phyloP scores from a whole-genome alignment of 2,888 invertebrate species.

The Drosophila neutralis region DNA sequence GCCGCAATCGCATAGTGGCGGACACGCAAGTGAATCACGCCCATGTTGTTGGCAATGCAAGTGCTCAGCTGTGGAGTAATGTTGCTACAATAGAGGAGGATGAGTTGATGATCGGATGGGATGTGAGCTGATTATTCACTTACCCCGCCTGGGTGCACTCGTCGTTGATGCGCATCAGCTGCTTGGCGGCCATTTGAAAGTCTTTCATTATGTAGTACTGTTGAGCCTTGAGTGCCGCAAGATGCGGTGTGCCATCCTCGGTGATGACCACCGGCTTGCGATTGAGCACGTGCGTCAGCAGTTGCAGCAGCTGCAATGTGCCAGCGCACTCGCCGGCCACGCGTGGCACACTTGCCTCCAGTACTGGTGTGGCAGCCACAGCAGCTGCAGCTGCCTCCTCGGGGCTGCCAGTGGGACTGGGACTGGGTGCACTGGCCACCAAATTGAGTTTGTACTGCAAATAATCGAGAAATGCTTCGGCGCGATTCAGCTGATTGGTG shows the following conservation, averaged over 20 bases:
- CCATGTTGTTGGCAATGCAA: conserved; percentile 85
- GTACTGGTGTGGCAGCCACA: conserved; percentile 27
- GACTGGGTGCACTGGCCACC: conserved; percentile 64
- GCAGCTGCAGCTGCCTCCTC: conserved; percentile 33
- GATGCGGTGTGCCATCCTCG: conserved; percentile 82
- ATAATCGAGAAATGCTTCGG: conserved; percentile 81
- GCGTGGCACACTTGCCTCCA: conserved; percentile 44
- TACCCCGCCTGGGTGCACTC: conserved; percentile 73
- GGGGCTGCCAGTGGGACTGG: conserved; percentile 29
- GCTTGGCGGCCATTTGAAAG: conserved; percentile 85
- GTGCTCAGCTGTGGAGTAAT: conserved; percentile 82
- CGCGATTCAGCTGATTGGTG: conserved; percentile 83
- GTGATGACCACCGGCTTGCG: conserved; percentile 79
- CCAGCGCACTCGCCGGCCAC: conserved; percentile 67
- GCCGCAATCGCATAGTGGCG: conserved; percentile 85
- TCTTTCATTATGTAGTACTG: conserved; percentile 85
- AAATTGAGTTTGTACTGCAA: conserved; percentile 79
- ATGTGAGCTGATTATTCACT: conserved; percentile 15
- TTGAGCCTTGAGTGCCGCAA: conserved; percentile 83
- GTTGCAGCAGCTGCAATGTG: conserved; percentile 78
- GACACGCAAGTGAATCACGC: conserved; percentile 84
- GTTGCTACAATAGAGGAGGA: conserved; percentile 49
- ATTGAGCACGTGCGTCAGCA: conserved; percentile 82
- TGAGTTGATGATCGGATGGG: background rate
- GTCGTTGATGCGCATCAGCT: conserved; percentile 82